Evolutionary conservation across 2,797 vertebrate species (phyloP).

Genomic region (Phrynocephalus forsythii): DNA sequence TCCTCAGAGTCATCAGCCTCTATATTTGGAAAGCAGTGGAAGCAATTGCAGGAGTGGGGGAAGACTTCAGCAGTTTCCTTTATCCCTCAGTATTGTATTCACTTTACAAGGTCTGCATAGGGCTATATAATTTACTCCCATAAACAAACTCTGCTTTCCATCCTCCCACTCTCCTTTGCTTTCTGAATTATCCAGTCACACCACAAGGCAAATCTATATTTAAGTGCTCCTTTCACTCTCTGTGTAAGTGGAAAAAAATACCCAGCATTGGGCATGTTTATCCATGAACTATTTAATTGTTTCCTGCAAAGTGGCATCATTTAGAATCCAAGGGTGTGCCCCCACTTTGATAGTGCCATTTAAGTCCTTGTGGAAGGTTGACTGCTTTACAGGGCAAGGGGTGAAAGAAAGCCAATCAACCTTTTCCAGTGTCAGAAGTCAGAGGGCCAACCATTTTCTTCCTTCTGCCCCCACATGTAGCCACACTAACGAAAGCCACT

Average conservation of each 20-base stretch:
- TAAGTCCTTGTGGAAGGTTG: conserved; percentile 10
- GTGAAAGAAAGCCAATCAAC: conserved; percentile 30
- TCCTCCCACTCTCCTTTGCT: background rate
- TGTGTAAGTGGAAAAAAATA: background rate
- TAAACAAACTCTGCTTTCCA: background rate
- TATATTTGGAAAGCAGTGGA: no score
- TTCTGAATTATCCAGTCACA: background rate
- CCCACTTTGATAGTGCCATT: conserved; percentile 41
- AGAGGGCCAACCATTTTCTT: background rate
- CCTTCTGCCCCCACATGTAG: conserved; percentile 22
- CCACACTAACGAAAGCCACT: conserved; percentile 51
- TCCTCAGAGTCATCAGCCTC: no score
- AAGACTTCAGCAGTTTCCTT: no score
- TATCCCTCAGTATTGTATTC: no score
- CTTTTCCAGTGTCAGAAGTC: conserved; percentile 44
- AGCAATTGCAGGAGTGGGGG: no score
- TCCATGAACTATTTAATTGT: conserved; percentile 56
- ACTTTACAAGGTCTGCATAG: no score
- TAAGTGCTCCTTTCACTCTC: background rate
- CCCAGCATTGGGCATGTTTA: conserved; percentile 31
- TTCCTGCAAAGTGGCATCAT: conserved; percentile 57
- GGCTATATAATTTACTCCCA: no score
- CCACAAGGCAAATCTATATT: background rate
- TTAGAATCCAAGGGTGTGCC: conserved; percentile 33
- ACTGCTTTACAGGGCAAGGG: conserved; percentile 43